These are phyloP conservation scores for Drosophila ficusphila DNA, from an alignment of 1,140 invertebrate genomes.

Conservation along the genomic window DNA sequence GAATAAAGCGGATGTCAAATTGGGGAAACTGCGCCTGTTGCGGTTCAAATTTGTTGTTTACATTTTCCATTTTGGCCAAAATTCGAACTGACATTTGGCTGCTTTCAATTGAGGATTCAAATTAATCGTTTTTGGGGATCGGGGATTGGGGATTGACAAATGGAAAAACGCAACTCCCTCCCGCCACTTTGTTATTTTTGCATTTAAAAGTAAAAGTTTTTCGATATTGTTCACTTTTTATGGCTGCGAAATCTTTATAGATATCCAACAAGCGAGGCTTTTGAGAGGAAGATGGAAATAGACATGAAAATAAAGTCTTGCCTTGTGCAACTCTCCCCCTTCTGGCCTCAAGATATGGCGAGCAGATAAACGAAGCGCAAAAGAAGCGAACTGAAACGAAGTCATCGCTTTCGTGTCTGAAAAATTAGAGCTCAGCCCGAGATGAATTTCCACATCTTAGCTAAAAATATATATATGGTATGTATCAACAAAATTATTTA, in stretches of 20 bases:
- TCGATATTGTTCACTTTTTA: slow-evolving; percentile 13
- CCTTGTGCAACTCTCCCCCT: slow-evolving; percentile 28
- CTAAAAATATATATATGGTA: slow-evolving; percentile 1
- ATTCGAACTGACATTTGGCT: not conserved
- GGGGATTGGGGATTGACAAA: not conserved
- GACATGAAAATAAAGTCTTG: slow-evolving; percentile 34
- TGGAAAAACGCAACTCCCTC: not conserved
- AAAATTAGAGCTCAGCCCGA: slow-evolving; percentile 20
- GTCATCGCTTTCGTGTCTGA: slow-evolving; percentile 26
- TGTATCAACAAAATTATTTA: too few species aligned
- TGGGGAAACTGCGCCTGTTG: slow-evolving; percentile 10
- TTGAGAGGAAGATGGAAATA: slow-evolving; percentile 15
- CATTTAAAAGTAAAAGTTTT: slow-evolving; percentile 48
- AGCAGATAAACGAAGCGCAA: slow-evolving; percentile 38
- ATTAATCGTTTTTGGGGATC: slow-evolving; percentile 22
- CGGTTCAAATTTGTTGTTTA: slow-evolving; percentile 20
- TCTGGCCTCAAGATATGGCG: slow-evolving; percentile 7
- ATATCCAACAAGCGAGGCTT: slow-evolving; percentile 2
- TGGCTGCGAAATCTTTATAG: slow-evolving; percentile 21
- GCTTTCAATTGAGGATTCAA: slow-evolving; percentile 6
- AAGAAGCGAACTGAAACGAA: slow-evolving; percentile 39
- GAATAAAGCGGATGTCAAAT: slow-evolving; percentile 4
- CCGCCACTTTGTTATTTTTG: slow-evolving; percentile 17
- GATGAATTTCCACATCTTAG: slow-evolving; percentile 27
- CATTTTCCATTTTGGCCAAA: slow-evolving; percentile 19